phyloP scores from a whole-genome alignment of 2,888 invertebrate genomes.

The Morpho deidamia region DNA sequence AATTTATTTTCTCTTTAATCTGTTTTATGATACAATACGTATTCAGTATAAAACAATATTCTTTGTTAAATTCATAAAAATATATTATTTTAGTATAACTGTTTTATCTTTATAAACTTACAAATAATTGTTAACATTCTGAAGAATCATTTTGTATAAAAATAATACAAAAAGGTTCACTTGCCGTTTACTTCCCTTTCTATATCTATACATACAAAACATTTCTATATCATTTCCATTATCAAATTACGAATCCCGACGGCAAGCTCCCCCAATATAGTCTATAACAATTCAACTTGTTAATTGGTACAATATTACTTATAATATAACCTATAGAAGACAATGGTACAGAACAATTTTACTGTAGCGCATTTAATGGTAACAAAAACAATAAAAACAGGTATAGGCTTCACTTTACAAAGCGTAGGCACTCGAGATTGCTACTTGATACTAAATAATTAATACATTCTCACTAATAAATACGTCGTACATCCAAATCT shows the following conservation, averaged over 20 bases:
- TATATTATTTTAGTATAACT: conserved; percentile 77
- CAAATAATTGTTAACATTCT: conserved; percentile 76
- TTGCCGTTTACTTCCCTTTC: conserved; percentile 29
- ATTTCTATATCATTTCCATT: conserved; percentile 14
- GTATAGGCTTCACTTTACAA: conserved; percentile 75
- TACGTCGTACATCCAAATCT: conserved; percentile 57
- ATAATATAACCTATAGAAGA: conserved; percentile 70
- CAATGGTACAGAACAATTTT: conserved; percentile 69
- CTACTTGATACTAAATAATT: conserved; percentile 64
- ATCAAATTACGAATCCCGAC: conserved; percentile 26
- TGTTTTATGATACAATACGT: conserved; percentile 72
- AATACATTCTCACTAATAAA: conserved; percentile 76
- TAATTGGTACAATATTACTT: conserved; percentile 73
- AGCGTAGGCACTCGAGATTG: conserved; percentile 79
- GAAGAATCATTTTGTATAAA: conserved; percentile 70
- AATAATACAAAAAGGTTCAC: conserved; percentile 68
- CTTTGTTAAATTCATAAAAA: conserved; percentile 78
- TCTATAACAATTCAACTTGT: conserved; percentile 75
- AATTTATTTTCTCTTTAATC: conserved; percentile 70
- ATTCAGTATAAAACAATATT: conserved; percentile 77
- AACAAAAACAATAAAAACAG: conserved; percentile 75
- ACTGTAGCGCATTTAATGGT: conserved; percentile 72
- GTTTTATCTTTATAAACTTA: conserved; percentile 73
- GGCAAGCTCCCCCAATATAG: conserved; percentile 40
- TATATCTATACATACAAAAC: conserved; percentile 19